Base-by-base conservation (phyloP, 2,888 invertebrate species). In the Gari tellinella region DNA sequence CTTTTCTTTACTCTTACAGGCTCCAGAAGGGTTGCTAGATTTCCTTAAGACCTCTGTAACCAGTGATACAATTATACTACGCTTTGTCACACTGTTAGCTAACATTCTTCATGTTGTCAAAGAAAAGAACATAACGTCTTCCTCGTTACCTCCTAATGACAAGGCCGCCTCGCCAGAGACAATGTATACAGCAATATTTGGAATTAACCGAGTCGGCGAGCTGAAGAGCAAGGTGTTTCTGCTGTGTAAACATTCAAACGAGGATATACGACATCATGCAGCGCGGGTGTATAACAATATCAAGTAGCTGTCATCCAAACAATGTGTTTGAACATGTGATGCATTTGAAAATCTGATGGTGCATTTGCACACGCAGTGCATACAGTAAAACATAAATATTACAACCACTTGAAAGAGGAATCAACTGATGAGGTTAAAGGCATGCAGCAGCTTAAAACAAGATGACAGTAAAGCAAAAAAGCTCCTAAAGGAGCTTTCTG, bases 111-210 rank as follows among this genome's bases (percentile, higher is more conserved):
- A 89, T 48, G 91, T 92, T 10, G 92, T 92, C 23, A 89, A 90
- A 19, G 90, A 92, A 55, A 85, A 91, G 48, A 85, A 92, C 53
- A 91, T 93, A 57, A 92, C 92, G 7, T 90, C 91, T 12, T 88
- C 91, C 31, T 92, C 93, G 75, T 90, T 94, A 14, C 94, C 94
- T 17, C 88, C 92, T 0, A 92, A 92, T 75, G 93, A 93, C 72
- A 93, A 93, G 82, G 93, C 93, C 8, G 92, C 93, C 17, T 93
- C 93, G 7, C 93, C 94, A 4, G 93, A 94, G 78, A 94, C 94
- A 26, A 92, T 94, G 92, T 93, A 91, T 75, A 81, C 85, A 1
- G 88, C 86, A 1, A 61, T 91, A 15, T 86, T 86, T 65, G 88
- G 90, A 10, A 72, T 85, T 21, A 79, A 83, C 52, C 78, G 67